phyloP scores from a whole-genome alignment of 92 coral and sea anemone species.

The Parazoanthus atlanticus region DNA sequence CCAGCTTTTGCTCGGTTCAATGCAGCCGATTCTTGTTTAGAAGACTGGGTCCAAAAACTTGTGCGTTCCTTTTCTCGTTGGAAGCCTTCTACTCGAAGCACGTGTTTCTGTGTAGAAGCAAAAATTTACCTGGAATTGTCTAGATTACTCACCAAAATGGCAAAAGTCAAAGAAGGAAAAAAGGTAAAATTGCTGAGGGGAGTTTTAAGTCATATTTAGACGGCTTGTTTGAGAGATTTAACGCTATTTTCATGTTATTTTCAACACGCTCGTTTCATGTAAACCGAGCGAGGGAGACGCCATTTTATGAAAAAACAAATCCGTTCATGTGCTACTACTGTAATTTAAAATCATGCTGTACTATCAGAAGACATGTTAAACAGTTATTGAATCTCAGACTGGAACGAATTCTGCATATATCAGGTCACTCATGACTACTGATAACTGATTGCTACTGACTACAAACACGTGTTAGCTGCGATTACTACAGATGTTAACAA shows the following conservation, averaged over 20 bases:
- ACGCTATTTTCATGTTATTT: not conserved
- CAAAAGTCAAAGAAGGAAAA: constrained; percentile 60
- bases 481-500: no score
- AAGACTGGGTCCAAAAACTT: constrained; percentile 17
- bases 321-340: not conserved
- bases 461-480: no score
- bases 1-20: no score
- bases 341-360: no score
- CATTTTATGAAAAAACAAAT: not conserved
- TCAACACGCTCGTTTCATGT: not conserved
- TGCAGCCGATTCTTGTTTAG: not conserved
- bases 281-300: not conserved
- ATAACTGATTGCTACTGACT: no score
- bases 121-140: constrained; percentile 5
- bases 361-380: no score
- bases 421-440: not conserved
- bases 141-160: constrained; percentile 54
- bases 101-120: constrained; percentile 38
- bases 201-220: not conserved
- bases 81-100: constrained; percentile 21
- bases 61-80: constrained; percentile 30
- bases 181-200: constrained; percentile 52
- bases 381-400: no score
- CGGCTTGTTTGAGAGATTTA: no score
- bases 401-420: not conserved